Evolutionary conservation across 2,113 vertebrate species (phyloP).

Genomic region (Symphodus melops): DNA sequence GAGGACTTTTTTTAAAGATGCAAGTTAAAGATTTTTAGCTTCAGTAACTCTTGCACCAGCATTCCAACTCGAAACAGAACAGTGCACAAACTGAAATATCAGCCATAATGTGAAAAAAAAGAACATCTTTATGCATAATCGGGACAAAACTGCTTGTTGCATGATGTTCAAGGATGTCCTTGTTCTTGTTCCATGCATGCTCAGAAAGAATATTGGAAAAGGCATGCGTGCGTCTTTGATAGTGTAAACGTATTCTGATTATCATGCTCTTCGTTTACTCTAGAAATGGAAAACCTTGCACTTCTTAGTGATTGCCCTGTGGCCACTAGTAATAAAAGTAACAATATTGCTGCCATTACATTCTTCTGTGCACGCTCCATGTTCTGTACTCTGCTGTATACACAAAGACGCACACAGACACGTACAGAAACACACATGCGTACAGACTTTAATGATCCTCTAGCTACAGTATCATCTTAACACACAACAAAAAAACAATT

Average conservation of each 20-base stretch:
- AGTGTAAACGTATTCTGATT: neutral
- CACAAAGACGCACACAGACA: constrained; percentile 8
- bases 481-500: constrained; percentile 57
- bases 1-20: neutral
- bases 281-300: constrained; percentile 3
- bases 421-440: constrained; percentile 12
- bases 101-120: neutral
- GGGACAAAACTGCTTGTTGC: neutral
- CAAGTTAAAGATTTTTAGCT: neutral
- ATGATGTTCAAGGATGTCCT: neutral
- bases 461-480: constrained; percentile 37
- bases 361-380: constrained; percentile 4
- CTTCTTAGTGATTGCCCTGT: constrained; percentile 21
- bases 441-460: constrained; percentile 26
- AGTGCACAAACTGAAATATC: constrained; percentile 2
- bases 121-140: no score
- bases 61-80: no score
- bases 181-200: neutral
- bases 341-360: constrained; percentile 1
- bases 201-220: neutral
- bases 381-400: constrained; percentile 17
- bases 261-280: neutral
- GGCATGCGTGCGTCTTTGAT: neutral
- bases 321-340: constrained; percentile 23
- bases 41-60: neutral